phyloP scores from a whole-genome alignment of 2,797 vertebrate species.

The Eptatretus atami region DNA sequence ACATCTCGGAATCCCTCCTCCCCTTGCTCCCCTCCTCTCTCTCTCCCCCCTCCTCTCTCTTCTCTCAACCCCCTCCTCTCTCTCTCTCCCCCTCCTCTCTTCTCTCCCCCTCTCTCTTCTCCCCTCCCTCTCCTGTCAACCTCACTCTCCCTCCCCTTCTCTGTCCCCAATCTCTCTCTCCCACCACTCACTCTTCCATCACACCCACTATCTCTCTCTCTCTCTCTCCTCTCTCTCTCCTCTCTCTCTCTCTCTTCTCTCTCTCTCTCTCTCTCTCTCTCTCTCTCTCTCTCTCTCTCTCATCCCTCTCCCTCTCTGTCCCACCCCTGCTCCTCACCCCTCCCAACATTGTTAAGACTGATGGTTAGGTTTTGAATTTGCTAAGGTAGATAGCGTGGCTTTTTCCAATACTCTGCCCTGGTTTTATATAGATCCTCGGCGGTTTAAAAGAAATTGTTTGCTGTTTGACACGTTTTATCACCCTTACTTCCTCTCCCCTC shows the following conservation, averaged over 20 bases:
- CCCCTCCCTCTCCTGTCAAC: neutral
- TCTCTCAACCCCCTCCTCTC: neutral
- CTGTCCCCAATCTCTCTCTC: neutral
- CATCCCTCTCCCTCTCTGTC: neutral
- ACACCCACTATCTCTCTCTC: neutral
- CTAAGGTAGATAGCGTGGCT: too few species aligned
- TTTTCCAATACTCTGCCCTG: too few species aligned
- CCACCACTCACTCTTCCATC: neutral
- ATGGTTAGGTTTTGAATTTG: too few species aligned
- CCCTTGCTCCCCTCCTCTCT: too few species aligned
- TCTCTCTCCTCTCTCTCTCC: neutral
- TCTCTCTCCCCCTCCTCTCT: neutral
- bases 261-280: neutral
- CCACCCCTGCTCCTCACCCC: neutral
- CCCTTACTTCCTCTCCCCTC: too few species aligned
- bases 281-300: neutral
- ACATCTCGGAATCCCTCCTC: too few species aligned
- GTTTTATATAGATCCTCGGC: too few species aligned
- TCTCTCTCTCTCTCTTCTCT: neutral
- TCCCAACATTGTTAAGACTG: neutral
- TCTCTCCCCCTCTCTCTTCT: neutral
- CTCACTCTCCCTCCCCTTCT: neutral
- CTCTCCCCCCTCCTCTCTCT: neutral
- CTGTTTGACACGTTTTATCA: too few species aligned
- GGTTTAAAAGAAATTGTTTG: too few species aligned